Evolutionary conservation across 2,113 vertebrate species (phyloP).

Genomic region (human): DNA sequence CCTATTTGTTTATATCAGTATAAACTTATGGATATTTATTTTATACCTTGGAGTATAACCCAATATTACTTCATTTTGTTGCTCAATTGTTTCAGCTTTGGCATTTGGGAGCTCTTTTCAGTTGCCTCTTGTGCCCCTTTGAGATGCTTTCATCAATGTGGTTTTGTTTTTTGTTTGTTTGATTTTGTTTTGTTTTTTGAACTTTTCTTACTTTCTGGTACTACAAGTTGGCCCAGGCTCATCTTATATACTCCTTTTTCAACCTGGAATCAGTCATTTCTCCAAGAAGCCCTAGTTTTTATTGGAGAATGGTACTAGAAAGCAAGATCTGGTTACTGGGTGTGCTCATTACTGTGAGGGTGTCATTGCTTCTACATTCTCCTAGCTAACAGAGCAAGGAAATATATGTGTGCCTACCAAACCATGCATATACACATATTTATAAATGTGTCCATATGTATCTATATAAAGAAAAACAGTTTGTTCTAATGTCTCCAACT

Average conservation of each 20-base stretch:
- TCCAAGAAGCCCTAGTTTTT: background rate
- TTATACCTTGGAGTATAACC: background rate
- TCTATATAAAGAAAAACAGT: background rate
- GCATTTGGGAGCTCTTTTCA: background rate
- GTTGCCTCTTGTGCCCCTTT: background rate
- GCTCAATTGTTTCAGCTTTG: background rate
- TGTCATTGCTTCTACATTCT: background rate
- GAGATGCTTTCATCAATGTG: background rate
- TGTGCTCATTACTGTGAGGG: background rate
- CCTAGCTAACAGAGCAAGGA: background rate
- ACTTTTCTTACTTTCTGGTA: background rate
- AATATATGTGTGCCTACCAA: background rate
- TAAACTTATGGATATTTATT: background rate
- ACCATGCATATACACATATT: too few relatives aligned
- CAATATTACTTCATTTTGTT: background rate
- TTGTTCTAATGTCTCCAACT: background rate
- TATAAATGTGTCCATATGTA: background rate
- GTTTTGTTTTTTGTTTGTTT: background rate
- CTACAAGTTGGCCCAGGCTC: background rate
- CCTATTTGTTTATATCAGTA: background rate
- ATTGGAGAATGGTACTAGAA: background rate
- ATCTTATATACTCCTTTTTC: background rate
- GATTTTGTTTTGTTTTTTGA: background rate
- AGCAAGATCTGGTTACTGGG: background rate
- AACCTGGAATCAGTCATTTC: background rate